These are phyloP conservation scores for Cartodere bifasciata DNA, from an alignment of 2,888 invertebrate genomes.

Conservation along the genomic window DNA sequence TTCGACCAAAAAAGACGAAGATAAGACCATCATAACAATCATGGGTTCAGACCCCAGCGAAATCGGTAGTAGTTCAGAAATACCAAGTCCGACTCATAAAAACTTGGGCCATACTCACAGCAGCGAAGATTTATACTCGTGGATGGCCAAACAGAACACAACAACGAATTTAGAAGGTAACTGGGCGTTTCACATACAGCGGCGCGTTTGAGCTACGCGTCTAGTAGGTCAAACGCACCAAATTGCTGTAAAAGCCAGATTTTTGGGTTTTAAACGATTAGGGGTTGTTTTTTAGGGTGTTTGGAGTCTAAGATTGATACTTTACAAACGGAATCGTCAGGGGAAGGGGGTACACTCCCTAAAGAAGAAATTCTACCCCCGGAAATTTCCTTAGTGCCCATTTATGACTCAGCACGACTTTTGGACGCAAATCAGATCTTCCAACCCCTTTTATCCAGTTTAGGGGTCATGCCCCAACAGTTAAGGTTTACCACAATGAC, in stretches of 20 bases:
- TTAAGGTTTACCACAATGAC: conserved; percentile 41
- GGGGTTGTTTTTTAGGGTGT: conserved; percentile 21
- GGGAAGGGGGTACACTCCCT: conserved; percentile 41
- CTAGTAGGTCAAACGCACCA: no score
- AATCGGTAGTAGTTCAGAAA: conserved; percentile 35
- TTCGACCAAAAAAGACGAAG: no score
- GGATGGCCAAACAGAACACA: conserved; percentile 81
- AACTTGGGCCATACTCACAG: conserved; percentile 27
- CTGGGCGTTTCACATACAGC: neutral
- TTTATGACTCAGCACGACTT: conserved; percentile 71
- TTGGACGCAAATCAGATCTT: conserved; percentile 90
- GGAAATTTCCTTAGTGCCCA: conserved; percentile 53
- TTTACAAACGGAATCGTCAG: conserved; percentile 29
- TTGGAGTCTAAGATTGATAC: conserved; percentile 33
- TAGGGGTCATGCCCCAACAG: conserved; percentile 86
- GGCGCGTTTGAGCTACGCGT: neutral
- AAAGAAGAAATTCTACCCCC: conserved; percentile 35
- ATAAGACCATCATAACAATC: conserved; percentile 38
- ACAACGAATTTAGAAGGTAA: conserved; percentile 22
- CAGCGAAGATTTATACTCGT: conserved; percentile 77
- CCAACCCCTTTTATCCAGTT: conserved; percentile 76
- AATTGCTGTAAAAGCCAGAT: no score
- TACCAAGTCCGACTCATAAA: conserved; percentile 31
- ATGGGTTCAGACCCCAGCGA: conserved; percentile 55
- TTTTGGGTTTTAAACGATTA: no score